These are phyloP conservation scores for Volucella zonaria DNA, from an alignment of 2,888 invertebrate species.

Conservation along the genomic window DNA sequence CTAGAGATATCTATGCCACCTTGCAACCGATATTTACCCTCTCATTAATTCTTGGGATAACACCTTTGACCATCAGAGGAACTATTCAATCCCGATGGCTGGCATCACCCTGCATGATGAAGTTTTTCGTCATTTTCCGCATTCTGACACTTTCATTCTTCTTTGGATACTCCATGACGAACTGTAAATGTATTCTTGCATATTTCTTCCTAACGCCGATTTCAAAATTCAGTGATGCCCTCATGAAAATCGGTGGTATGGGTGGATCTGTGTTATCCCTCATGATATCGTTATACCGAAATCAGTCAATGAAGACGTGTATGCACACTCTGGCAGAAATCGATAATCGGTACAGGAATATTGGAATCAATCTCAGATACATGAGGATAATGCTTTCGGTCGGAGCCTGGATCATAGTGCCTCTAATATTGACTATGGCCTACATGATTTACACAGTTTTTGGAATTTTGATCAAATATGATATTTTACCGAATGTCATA, in stretches of 20 bases:
- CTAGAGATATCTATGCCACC: constrained; percentile 52
- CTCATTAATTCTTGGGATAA: constrained; percentile 44
- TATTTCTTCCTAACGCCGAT: constrained; percentile 77
- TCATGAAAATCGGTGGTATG: constrained; percentile 78
- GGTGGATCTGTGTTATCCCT: constrained; percentile 76
- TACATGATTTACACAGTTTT: constrained; percentile 38
- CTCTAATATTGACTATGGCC: constrained; percentile 5
- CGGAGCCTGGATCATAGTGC: constrained; percentile 25
- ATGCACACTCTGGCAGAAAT: constrained; percentile 38
- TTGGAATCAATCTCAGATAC: constrained; percentile 20
- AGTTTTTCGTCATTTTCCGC: constrained; percentile 67
- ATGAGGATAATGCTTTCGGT: constrained; percentile 13
- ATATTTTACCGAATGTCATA: constrained; percentile 20
- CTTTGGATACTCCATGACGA: constrained; percentile 64
- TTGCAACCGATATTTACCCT: constrained; percentile 49
- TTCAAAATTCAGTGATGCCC: constrained; percentile 76
- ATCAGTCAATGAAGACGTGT: constrained; percentile 64
- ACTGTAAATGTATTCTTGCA: constrained; percentile 75
- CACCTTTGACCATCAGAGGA: constrained; percentile 40
- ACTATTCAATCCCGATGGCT: constrained; percentile 29
- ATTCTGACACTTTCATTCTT: constrained; percentile 72
- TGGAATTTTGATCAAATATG: constrained; percentile 46
- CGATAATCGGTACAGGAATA: constrained; percentile 30
- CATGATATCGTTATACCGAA: constrained; percentile 67
- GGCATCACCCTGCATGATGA: constrained; percentile 11